These are phyloP conservation scores for Salarias fasciatus DNA, from an alignment of 2,797 vertebrate species.

Conservation along the genomic window DNA sequence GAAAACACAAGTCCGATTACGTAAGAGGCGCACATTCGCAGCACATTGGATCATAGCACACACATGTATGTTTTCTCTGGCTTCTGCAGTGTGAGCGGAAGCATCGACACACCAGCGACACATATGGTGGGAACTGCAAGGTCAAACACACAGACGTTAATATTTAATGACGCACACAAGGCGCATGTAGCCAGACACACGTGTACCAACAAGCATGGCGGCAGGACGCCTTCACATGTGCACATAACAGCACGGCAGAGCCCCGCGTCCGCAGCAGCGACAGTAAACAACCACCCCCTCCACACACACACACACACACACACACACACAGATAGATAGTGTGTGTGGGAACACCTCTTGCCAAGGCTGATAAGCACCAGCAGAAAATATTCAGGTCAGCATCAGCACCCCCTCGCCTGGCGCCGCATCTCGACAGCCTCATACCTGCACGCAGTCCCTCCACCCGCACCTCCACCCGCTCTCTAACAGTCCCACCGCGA, in stretches of 20 bases:
- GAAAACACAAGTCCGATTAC: neutral
- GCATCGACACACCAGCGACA: neutral
- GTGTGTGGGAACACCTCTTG: no score
- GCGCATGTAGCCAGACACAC: slow-evolving; percentile 69
- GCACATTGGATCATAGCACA: slow-evolving; percentile 3
- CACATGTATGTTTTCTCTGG: neutral
- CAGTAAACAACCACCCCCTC: slow-evolving; percentile 3
- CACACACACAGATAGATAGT: slow-evolving; percentile 10
- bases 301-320: neutral
- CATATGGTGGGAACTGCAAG: slow-evolving; percentile 45
- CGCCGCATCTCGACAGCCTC: slow-evolving; percentile 25
- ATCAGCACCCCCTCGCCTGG: slow-evolving; percentile 18
- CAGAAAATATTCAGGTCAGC: slow-evolving; percentile 62
- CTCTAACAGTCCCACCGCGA: neutral
- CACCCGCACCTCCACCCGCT: slow-evolving; percentile 12
- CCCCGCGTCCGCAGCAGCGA: slow-evolving; percentile 13
- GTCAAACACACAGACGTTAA: slow-evolving; percentile 60
- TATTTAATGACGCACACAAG: slow-evolving; percentile 52
- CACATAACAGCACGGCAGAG: slow-evolving; percentile 31
- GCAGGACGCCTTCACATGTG: slow-evolving; percentile 52
- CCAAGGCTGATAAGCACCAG: slow-evolving; percentile 31
- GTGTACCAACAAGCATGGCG: slow-evolving; percentile 68
- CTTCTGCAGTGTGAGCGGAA: slow-evolving; percentile 1
- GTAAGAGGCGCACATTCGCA: neutral
- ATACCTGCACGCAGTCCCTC: slow-evolving; percentile 30